Percentiles rank a stretch among this genome's conserved stretches.
Evolutionary conservation across 1,140 invertebrate genomes (phyloP).

Genomic region (Drosophila sulfurigaster): DNA sequence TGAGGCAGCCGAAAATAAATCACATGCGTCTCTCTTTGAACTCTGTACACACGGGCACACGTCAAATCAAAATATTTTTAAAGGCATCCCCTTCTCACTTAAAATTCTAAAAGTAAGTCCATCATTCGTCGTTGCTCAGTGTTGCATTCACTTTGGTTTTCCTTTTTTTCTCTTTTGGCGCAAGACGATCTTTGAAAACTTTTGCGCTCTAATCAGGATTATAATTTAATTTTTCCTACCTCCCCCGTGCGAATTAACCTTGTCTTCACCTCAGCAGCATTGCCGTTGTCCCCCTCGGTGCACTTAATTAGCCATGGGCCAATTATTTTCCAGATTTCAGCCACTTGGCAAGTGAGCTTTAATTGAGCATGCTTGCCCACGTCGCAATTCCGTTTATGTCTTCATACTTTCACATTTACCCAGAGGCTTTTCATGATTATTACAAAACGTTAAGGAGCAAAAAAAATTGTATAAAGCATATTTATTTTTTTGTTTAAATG

Average conservation of each 20-base stretch:
- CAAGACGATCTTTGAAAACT: slow-evolving; percentile 32
- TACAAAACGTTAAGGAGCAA: slow-evolving; percentile 4
- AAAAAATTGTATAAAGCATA: not conserved
- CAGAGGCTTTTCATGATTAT: slow-evolving; percentile 21
- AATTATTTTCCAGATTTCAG: slow-evolving; percentile 53
- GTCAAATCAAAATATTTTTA: slow-evolving; percentile 2
- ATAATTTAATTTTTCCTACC: slow-evolving; percentile 58
- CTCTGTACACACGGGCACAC: not conserved
- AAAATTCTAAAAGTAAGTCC: not conserved
- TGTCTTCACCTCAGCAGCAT: not conserved
- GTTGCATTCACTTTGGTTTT: too few relatives aligned
- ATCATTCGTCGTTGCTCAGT: too few relatives aligned
- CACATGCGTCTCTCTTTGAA: slow-evolving; percentile 29
- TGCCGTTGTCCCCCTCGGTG: not conserved
- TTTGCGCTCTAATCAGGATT: slow-evolving; percentile 48
- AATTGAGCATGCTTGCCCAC: slow-evolving; percentile 28
- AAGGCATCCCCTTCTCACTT: not conserved
- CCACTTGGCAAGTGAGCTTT: slow-evolving; percentile 43
- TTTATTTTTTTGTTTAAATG: too few relatives aligned
- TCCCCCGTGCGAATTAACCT: slow-evolving; percentile 31
- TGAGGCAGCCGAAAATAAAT: slow-evolving; percentile 25
- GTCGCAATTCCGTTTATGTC: not conserved
- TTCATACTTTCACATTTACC: not conserved
- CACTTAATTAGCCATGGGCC: slow-evolving; percentile 54
- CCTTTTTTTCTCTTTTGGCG: not conserved